Evolutionary conservation across 2,888 invertebrate genomes (phyloP).

Genomic region (Brenthis hecate): DNA sequence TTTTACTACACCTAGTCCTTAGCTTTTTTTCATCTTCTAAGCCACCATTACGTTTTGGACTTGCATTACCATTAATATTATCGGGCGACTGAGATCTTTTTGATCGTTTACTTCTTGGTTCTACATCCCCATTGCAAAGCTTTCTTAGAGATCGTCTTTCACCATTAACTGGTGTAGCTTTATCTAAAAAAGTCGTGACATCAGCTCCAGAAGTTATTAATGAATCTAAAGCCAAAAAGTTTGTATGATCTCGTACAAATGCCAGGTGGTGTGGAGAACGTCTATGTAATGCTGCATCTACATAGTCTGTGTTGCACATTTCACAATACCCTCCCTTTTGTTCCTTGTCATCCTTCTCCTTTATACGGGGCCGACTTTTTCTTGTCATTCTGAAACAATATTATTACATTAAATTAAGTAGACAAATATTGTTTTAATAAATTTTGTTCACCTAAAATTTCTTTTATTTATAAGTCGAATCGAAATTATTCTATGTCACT

Average conservation of each 20-base stretch:
- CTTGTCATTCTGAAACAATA: constrained; percentile 79
- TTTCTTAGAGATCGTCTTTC: constrained; percentile 68
- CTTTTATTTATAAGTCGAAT: too few species aligned
- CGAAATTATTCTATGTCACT: too few species aligned
- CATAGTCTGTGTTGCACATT: constrained; percentile 89
- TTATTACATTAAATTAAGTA: not conserved
- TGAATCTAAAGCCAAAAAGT: constrained; percentile 88
- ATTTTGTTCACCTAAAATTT: too few species aligned
- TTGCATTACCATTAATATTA: constrained; percentile 54
- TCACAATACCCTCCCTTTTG: constrained; percentile 87
- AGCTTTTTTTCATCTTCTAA: constrained; percentile 63
- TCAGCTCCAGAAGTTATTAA: constrained; percentile 86
- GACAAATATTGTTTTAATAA: not conserved
- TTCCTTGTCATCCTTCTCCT: constrained; percentile 71
- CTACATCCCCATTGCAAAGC: constrained; percentile 66
- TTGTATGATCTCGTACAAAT: constrained; percentile 87
- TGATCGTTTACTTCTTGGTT: constrained; percentile 55
- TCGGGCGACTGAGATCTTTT: constrained; percentile 63
- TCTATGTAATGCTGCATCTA: constrained; percentile 86
- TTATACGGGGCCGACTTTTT: constrained; percentile 73
- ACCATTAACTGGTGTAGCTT: constrained; percentile 71
- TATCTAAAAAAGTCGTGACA: constrained; percentile 86
- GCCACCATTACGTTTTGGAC: constrained; percentile 61
- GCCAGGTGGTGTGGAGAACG: constrained; percentile 88
- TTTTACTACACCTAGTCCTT: constrained; percentile 65